Conservation (phyloP, 1,140 invertebrate species). For the Zaprionus africanus region DNA sequence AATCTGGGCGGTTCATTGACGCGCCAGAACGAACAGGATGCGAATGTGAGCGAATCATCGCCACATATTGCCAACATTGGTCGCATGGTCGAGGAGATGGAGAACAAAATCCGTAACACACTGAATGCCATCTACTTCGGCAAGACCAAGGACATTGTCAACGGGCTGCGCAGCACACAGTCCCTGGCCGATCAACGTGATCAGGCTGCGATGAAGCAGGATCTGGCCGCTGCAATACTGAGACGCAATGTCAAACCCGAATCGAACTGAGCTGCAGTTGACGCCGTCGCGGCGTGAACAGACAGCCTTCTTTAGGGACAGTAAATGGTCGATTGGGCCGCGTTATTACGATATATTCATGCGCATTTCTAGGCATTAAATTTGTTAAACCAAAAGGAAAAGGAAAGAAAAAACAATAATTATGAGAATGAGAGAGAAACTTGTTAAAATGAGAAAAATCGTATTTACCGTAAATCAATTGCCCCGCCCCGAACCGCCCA, state of each 20-base stretch:
- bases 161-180: constrained; percentile 96
- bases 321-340: constrained; percentile 30
- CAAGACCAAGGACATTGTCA: constrained; percentile 99
- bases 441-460: constrained; percentile 67
- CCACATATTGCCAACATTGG: constrained; percentile 99
- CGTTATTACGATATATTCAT: constrained; percentile 44
- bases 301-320: constrained; percentile 42
- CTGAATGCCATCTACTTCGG: constrained; percentile 99
- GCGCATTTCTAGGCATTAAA: constrained; percentile 79
- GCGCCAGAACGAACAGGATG: constrained; percentile 97
- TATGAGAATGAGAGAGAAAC: constrained; percentile 48
- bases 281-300: constrained; percentile 29
- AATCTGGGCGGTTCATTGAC: constrained; percentile 99
- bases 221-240: constrained; percentile 92
- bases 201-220: constrained; percentile 93
- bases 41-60: constrained; percentile 93
- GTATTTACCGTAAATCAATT: constrained; percentile 62
- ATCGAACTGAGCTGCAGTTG: constrained; percentile 69
- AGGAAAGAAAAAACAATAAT: constrained; percentile 15
- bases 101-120: constrained; percentile 99
- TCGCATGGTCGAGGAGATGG: constrained; percentile 98
- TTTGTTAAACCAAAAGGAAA: constrained; percentile 56
- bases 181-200: constrained; percentile 93
- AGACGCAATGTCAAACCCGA: constrained; percentile 86
- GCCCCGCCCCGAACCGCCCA: constrained; percentile 8